Base-by-base conservation (phyloP, 23 tunicate species). In the Pegea sp. region DNA sequence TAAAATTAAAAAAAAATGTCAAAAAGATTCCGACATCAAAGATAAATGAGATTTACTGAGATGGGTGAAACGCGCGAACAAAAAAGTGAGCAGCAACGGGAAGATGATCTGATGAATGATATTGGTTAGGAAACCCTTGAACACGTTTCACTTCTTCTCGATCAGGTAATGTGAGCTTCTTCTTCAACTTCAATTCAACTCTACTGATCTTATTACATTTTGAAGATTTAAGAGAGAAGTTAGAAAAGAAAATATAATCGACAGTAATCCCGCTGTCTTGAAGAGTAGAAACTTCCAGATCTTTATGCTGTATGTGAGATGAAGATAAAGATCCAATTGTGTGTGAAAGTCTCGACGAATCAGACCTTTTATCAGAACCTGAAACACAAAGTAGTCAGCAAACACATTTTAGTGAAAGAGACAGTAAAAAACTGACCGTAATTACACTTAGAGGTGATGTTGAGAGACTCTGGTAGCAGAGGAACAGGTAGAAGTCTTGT, bases 231-330 rank as follows among this genome's bases (percentile, higher is more conserved):
- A 19, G 6, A 11, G n/a, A 6, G 21, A 6, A 5, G 4, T 53
- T 42, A 4, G 93, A 59, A 38, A 71, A 66, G 38, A 80, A 80
- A 0, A 80, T 80, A 54, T 71, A 80, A 59, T 80, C 93, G 1
- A 80, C 93, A 20, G 93, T 80, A 25, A 71, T 57, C 0, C 93
- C 93, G 4, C 52, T 42, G 30, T 80, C 70, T 58, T 80, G 93
- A 22, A 53, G 71, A 2, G 93, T 71, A 5, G 93, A 55, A 5
- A 80, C 80, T 2, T 61, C 65, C 7, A 33, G 48, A 4, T 49
- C 33, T 20, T 34, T 52, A 30, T 71, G 72, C 22, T 32, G 34
- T n/a, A 56, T 34, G n/a, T 67, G 26, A 4, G 70, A 29, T 6
- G 93, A 71, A 24, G 33, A 18, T 8, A 80, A 42, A 5, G 20